Evolutionary conservation across 2,797 vertebrate species (phyloP).

Genomic region (Zenarchopterus dispar): DNA sequence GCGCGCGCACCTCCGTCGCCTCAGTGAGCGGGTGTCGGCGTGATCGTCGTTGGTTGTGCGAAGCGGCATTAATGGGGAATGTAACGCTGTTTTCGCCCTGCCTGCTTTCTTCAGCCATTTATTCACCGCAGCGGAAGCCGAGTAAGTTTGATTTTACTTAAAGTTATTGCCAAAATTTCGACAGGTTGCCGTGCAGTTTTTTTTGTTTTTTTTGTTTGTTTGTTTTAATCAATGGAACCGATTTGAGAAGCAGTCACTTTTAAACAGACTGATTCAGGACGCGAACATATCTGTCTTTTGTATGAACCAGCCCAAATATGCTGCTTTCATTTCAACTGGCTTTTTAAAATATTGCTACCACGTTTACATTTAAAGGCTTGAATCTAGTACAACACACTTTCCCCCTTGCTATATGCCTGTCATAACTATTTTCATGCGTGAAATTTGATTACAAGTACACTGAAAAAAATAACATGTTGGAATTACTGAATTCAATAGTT

Average conservation of each 20-base stretch:
- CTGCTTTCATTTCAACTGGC: constrained; percentile 15
- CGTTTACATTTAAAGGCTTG: neutral
- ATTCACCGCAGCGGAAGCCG: constrained; percentile 32
- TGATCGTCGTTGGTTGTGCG: constrained; percentile 59
- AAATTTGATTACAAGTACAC: no score
- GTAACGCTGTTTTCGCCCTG: constrained; percentile 38
- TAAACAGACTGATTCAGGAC: constrained; percentile 1
- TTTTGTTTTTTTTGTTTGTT: neutral
- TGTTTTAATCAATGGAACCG: constrained; percentile 27
- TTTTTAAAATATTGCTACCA: constrained; percentile 3
- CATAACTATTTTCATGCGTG: constrained; percentile 48
- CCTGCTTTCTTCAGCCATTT: constrained; percentile 31
- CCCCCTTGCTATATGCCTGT: constrained; percentile 20
- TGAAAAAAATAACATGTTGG: no score
- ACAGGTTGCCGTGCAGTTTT: constrained; percentile 32
- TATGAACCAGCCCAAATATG: neutral
- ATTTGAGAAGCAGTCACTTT: constrained; percentile 59
- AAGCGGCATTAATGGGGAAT: constrained; percentile 66
- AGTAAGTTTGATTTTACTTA: constrained; percentile 63
- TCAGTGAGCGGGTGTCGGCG: constrained; percentile 64
- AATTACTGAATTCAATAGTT: no score
- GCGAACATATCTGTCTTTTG: constrained; percentile 19
- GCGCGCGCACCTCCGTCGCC: constrained; percentile 45
- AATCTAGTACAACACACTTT: constrained; percentile 21
- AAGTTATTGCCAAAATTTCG: constrained; percentile 8